Evolutionary conservation across 1,140 invertebrate species (phyloP).

Genomic region (Idris sp.): DNA sequence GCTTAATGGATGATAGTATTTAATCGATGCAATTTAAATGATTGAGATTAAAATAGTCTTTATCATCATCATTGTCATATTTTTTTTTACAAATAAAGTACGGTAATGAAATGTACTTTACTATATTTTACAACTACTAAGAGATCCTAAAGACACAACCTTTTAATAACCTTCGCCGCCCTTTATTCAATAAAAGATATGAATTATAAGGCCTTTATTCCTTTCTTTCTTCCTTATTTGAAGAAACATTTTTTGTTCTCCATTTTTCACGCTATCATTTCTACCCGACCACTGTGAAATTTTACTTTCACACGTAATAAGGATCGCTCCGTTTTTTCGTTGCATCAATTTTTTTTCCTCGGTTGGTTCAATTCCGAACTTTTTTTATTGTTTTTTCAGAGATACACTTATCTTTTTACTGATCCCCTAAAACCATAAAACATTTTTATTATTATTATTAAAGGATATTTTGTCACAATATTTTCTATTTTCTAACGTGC

Average conservation of each 20-base stretch:
- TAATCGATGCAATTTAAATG: no score
- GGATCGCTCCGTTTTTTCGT: no score
- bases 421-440: constrained; percentile 39
- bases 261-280: constrained; percentile 56
- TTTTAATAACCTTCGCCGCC: no score
- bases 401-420: constrained; percentile 47
- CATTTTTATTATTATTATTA: no score
- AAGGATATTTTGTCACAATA: constrained; percentile 53
- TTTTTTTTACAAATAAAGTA: no score
- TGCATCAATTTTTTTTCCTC: constrained; percentile 41
- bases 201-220: constrained; percentile 34
- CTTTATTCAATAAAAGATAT: constrained; percentile 25
- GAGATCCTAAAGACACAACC: no score
- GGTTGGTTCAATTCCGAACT: constrained; percentile 27
- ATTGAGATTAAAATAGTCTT: no score
- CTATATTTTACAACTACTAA: no score
- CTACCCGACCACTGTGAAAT: constrained; percentile 61
- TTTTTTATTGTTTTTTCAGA: constrained; percentile 49
- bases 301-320: constrained; percentile 60
- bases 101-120: no score
- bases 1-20: no score
- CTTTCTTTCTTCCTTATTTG: constrained; percentile 17
- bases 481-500: constrained; percentile 33
- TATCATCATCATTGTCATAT: no score
- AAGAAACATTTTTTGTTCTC: constrained; percentile 38